Percentiles rank a stretch among this genome's conserved stretches.
Conservation (phyloP, 2,888 invertebrate genomes). For the Drosophila pseudotakahashii region DNA sequence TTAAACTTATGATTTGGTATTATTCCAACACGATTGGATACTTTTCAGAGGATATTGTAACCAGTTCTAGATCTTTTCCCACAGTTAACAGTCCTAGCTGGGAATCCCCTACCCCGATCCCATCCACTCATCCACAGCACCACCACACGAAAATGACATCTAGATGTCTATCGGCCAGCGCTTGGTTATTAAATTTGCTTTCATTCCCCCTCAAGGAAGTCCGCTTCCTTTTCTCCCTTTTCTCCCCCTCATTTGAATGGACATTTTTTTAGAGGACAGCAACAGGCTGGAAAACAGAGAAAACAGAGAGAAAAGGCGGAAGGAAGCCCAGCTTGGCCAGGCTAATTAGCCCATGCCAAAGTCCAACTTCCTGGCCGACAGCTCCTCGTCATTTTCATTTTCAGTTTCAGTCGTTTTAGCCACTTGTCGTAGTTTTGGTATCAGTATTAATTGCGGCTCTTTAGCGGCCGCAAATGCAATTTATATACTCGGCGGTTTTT, state of each 20-base stretch:
- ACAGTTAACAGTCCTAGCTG: slow-evolving; percentile 2
- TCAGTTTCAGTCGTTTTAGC: neutral
- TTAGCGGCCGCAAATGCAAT: slow-evolving; percentile 59
- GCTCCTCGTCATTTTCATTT: slow-evolving; percentile 6
- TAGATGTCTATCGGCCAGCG: slow-evolving; percentile 60
- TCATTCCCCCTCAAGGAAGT: slow-evolving; percentile 48
- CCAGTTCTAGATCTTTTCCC: slow-evolving; percentile 15
- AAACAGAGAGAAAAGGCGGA: slow-evolving; percentile 1
- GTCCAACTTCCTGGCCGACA: slow-evolving; percentile 59
- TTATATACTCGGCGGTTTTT: slow-evolving; percentile 8
- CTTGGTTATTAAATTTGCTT: slow-evolving; percentile 67
- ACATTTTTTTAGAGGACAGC: slow-evolving; percentile 30
- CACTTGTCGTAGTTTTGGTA: slow-evolving; percentile 20
- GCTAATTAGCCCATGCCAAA: slow-evolving; percentile 59
- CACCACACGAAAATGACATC: slow-evolving; percentile 52
- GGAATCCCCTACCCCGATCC: neutral
- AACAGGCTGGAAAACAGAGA: slow-evolving; percentile 60
- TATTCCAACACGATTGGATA: neutral
- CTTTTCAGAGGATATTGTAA: neutral
- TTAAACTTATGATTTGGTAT: neutral
- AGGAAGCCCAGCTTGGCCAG: slow-evolving; percentile 20
- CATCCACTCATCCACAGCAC: slow-evolving; percentile 24
- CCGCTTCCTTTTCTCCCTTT: slow-evolving; percentile 18
- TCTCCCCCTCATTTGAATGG: slow-evolving; percentile 66
- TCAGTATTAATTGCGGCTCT: slow-evolving; percentile 67